Base-by-base conservation (phyloP, 2,888 invertebrate species). In the Caenorhabditis sp. region DNA sequence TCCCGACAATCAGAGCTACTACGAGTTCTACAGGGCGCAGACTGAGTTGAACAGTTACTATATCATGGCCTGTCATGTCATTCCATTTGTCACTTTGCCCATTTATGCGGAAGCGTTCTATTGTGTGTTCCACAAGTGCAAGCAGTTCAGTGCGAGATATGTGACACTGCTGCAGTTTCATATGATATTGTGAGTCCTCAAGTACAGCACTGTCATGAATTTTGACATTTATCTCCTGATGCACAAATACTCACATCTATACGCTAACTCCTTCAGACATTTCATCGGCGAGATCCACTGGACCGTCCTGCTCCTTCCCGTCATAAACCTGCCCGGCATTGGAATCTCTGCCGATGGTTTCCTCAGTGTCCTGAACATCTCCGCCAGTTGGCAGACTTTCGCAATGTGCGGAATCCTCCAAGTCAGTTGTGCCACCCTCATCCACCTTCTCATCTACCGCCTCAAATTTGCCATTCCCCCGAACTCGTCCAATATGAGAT, bases 381-480 rank as follows among this genome's bases (percentile, higher is more conserved):
- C 62, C 15, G 44, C 62, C 2, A 71, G 55, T n/a, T 62, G 55
- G 55, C 71, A 71, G 24, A 6, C 55, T 8, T 71, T 71, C 32
- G 35, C 37, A 32, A 71, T 71, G 71, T 71, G 71, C 61, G 71
- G 62, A 44, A 47, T 71, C 11, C 55, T 71, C 11, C 62, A 71
- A 62, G 37, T 71, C 20, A 71, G 71, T 8, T 55, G 61, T 22
- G 62, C 71, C 18, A 71, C 71, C 18, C 62, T 71, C 62, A 62
- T 64, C 47, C 71, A 71, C 20, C 35, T 64, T 0, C 37, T 71
- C 13, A 64, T 71, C 40, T 71, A 64, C 53, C 62, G 71, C 1
- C 24, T 71, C 5, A 71, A 71, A 44, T 71, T 71, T n/a, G 71
- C 71, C 0, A 56, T 71, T 56, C 71, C 71, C 47, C 71, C 71